A percentile compares a stretch with the other conserved stretches of the same genome.
phyloP scores from a whole-genome alignment of 2,888 invertebrate species.

The Athalia circularis region DNA sequence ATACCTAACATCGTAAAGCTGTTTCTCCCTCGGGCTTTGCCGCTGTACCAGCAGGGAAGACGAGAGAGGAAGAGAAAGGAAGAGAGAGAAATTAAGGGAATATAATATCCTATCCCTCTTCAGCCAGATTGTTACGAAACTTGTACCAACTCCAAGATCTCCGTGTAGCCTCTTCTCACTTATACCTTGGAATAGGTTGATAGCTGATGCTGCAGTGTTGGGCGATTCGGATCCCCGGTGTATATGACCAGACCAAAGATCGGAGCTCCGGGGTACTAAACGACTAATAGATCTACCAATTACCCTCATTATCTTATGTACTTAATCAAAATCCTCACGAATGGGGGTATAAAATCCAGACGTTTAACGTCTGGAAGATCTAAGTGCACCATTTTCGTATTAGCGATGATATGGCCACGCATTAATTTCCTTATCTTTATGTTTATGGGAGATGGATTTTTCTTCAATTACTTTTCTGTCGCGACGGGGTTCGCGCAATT shows the following conservation, averaged over 20 bases:
- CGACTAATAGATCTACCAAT: conserved; percentile 50
- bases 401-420: not conserved
- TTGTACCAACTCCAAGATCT: not conserved
- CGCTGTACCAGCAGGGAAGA: not conserved
- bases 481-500: too few relatives aligned
- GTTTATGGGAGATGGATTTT: too few relatives aligned
- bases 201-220: too few relatives aligned
- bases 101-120: too few relatives aligned
- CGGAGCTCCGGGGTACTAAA: conserved; percentile 29
- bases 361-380: not conserved
- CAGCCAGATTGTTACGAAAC: too few relatives aligned
- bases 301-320: conserved; percentile 50
- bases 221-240: not conserved
- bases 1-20: conserved; percentile 31
- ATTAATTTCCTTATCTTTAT: not conserved
- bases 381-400: not conserved
- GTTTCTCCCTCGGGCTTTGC: conserved; percentile 22
- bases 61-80: conserved; percentile 6
- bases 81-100: not conserved
- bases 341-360: not conserved
- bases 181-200: not conserved
- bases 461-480: too few relatives aligned
- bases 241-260: conserved; percentile 27
- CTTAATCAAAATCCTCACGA: conserved; percentile 47
- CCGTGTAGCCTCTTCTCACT: conserved; percentile 22